Conservation (phyloP, 1,140 invertebrate genomes). For the Calliphora vicina region DNA sequence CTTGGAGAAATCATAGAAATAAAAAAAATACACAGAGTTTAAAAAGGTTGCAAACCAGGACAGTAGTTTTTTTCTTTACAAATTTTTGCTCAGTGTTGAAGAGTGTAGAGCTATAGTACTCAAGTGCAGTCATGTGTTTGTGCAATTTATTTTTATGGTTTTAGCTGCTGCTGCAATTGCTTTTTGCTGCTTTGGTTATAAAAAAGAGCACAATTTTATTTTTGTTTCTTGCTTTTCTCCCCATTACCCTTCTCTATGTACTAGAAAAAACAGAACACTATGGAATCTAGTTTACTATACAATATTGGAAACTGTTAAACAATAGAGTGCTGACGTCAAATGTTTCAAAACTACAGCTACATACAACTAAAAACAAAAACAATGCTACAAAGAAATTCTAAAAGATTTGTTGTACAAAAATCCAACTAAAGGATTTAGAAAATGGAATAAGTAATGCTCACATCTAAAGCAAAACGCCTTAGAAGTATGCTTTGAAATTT, state of each 20-base stretch:
- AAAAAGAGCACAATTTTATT: neutral
- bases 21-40: too few relatives aligned
- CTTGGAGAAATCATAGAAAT: neutral
- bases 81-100: too few relatives aligned
- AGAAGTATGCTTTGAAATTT: neutral
- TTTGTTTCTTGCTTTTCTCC: neutral
- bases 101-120: too few relatives aligned
- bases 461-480: neutral
- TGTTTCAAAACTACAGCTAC: neutral
- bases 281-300: neutral
- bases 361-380: neutral
- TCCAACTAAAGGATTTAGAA: neutral
- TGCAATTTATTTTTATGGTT: constrained; percentile 8
- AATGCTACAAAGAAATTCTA: neutral
- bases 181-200: neutral
- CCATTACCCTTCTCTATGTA: too few relatives aligned
- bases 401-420: neutral
- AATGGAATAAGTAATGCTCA: too few relatives aligned
- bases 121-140: neutral
- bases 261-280: neutral
- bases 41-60: too few relatives aligned
- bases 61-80: too few relatives aligned
- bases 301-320: neutral
- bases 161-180: neutral
- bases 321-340: constrained; percentile 9